Conservation (phyloP, 2,113 vertebrate genomes). For the Salvator merianae region DNA sequence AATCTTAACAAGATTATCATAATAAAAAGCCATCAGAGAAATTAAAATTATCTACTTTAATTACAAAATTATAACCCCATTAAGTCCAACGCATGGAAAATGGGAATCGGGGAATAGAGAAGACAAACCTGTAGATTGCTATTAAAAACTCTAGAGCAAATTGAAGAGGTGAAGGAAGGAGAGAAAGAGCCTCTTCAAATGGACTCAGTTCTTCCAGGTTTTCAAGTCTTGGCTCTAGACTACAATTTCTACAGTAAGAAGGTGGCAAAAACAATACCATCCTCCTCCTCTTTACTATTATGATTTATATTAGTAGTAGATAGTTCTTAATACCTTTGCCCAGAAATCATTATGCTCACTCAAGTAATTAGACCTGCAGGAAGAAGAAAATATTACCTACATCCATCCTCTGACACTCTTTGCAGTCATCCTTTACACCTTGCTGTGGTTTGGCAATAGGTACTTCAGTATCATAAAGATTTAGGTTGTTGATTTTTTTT, state of each 20-base stretch:
- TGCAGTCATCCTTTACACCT: too few species aligned
- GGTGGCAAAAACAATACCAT: background rate
- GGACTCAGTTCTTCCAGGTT: constrained; percentile 48
- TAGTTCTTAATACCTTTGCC: constrained; percentile 62
- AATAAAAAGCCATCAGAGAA: constrained; percentile 77
- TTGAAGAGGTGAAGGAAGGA: constrained; percentile 42
- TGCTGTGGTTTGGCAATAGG: too few species aligned
- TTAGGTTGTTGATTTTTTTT: too few species aligned
- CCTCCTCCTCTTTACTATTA: too few species aligned
- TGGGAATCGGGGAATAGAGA: constrained; percentile 69
- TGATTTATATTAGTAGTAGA: constrained; percentile 60
- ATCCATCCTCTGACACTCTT: too few species aligned
- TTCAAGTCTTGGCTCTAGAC: constrained; percentile 45
- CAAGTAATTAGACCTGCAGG: too few species aligned
- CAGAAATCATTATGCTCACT: too few species aligned
- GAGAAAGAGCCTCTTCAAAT: constrained; percentile 27
- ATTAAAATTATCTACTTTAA: constrained; percentile 81
- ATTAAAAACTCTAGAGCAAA: constrained; percentile 61
- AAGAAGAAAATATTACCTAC: constrained; percentile 47
- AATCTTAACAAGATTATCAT: constrained; percentile 80
- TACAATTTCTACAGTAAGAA: constrained; percentile 44
- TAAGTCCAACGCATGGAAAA: constrained; percentile 72
- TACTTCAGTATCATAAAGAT: too few species aligned
- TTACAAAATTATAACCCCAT: constrained; percentile 81
- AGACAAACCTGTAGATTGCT: constrained; percentile 60